These are phyloP conservation scores for Mormyrus hasselquistii DNA, from an alignment of 2,797 vertebrate genomes.

Conservation along the genomic window DNA sequence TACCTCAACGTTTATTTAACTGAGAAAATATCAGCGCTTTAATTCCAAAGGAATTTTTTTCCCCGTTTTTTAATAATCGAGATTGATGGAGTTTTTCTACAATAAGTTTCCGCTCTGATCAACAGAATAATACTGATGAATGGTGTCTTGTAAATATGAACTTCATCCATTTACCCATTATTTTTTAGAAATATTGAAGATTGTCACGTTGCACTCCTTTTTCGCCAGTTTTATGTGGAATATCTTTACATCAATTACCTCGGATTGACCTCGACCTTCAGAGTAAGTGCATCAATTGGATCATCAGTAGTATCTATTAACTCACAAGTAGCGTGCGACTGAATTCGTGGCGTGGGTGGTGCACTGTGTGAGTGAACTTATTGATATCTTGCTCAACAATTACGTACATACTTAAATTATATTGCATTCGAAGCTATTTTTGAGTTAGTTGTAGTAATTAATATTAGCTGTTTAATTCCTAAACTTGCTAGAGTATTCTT, in stretches of 20 bases:
- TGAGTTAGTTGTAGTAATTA: background rate
- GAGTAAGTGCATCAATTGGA: constrained; percentile 55
- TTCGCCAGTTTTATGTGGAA: constrained; percentile 58
- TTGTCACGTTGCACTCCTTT: constrained; percentile 45
- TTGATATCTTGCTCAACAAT: background rate
- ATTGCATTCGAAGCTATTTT: background rate
- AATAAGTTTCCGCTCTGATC: constrained; percentile 28
- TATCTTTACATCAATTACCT: constrained; percentile 61
- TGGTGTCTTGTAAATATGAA: constrained; percentile 35
- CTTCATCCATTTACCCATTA: constrained; percentile 35
- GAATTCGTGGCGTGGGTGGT: background rate
- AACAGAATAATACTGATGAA: constrained; percentile 33
- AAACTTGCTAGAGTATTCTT: background rate
- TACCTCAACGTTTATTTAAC: constrained; percentile 60
- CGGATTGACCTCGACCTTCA: constrained; percentile 63
- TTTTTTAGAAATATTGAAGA: constrained; percentile 49
- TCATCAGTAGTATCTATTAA: background rate
- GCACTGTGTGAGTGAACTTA: background rate
- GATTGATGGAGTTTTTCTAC: constrained; percentile 31
- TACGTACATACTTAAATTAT: background rate
- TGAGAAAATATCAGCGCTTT: constrained; percentile 48
- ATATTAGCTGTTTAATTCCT: background rate
- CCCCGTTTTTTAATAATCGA: constrained; percentile 30
- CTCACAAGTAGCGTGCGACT: background rate
- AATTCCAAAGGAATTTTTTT: constrained; percentile 55